Percentiles rank a stretch among this genome's conserved stretches.
phyloP scores from a whole-genome alignment of 2,888 invertebrate genomes.

The Dichetophora obliterata region DNA sequence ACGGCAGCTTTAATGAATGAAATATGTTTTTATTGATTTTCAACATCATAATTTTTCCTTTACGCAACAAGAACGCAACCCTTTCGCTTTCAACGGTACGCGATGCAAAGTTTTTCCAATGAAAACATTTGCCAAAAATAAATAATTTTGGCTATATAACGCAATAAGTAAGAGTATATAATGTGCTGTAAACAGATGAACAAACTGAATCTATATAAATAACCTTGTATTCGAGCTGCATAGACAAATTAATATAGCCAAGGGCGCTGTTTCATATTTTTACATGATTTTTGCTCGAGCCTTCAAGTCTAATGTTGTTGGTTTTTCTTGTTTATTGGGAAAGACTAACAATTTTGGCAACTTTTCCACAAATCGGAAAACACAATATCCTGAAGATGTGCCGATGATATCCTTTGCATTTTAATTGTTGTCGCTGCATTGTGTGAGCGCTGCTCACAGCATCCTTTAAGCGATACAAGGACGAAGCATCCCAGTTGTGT shows the following conservation, averaged over 20 bases:
- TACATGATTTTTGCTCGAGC: not conserved
- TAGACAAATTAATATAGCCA: conserved; percentile 36
- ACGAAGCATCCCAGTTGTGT: conserved; percentile 2
- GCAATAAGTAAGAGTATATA: not conserved
- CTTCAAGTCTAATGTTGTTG: too few relatives aligned
- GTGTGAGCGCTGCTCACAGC: not conserved
- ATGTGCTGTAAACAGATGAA: not conserved
- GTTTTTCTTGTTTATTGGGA: not conserved
- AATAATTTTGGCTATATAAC: not conserved
- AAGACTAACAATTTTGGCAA: conserved; percentile 21
- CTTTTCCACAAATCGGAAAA: conserved; percentile 39
- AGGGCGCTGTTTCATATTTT: conserved; percentile 22
- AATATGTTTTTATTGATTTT: conserved; percentile 49
- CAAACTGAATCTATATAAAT: conserved; percentile 24
- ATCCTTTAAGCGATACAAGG: not conserved
- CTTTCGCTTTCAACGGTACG: conserved; percentile 43
- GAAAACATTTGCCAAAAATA: conserved; percentile 39
- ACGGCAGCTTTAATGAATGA: conserved; percentile 42
- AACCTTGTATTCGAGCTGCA: conserved; percentile 30
- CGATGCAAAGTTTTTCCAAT: conserved; percentile 15
- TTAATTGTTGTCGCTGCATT: conserved; percentile 40
- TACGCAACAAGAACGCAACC: conserved; percentile 33
- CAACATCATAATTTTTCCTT: conserved; percentile 39
- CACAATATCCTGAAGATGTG: conserved; percentile 39
- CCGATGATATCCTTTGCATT: conserved; percentile 34